Percentiles rank a stretch among this genome's conserved stretches.
These are phyloP conservation scores for Cryptus viduatorius DNA, from an alignment of 2,888 invertebrate genomes.

Conservation along the genomic window DNA sequence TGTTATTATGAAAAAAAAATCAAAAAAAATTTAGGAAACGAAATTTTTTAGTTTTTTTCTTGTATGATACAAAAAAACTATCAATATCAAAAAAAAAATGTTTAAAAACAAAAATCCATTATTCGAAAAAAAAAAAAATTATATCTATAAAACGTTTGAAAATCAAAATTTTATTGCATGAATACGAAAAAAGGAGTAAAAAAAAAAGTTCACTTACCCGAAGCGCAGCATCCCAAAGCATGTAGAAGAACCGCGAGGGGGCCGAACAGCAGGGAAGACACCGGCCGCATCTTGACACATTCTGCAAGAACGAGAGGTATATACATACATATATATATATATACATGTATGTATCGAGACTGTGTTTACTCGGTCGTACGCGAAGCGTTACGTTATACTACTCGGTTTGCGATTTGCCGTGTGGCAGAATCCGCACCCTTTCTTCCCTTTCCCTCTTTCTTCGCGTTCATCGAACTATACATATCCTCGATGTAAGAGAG, in stretches of 20 bases:
- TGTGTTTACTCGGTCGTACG: conserved; percentile 57
- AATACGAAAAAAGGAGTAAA: conserved; percentile 48
- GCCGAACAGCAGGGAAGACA: conserved; percentile 79
- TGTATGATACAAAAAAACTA: too few relatives aligned
- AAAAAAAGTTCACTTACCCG: conserved; percentile 75
- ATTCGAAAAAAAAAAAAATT: too few relatives aligned
- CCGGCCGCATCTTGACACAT: conserved; percentile 84
- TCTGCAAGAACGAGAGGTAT: conserved; percentile 78
- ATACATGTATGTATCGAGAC: conserved; percentile 48
- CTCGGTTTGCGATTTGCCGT: conserved; percentile 24
- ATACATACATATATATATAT: too few relatives aligned
- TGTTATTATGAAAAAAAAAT: too few relatives aligned
- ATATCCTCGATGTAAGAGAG: neutral
- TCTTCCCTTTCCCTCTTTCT: conserved; percentile 41
- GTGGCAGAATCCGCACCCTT: conserved; percentile 21
- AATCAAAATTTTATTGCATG: neutral
- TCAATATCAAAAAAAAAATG: too few relatives aligned
- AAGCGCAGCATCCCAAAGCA: conserved; percentile 75
- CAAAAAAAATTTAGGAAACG: too few relatives aligned
- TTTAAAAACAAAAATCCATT: too few relatives aligned
- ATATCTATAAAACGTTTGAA: neutral
- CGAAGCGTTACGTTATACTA: conserved; percentile 57
- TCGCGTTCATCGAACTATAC: conserved; percentile 2
- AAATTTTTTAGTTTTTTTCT: too few relatives aligned
- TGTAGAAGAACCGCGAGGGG: conserved; percentile 77